These are phyloP conservation scores for Podarcis cretensis DNA, from an alignment of 2,113 vertebrate genomes.

Conservation along the genomic window DNA sequence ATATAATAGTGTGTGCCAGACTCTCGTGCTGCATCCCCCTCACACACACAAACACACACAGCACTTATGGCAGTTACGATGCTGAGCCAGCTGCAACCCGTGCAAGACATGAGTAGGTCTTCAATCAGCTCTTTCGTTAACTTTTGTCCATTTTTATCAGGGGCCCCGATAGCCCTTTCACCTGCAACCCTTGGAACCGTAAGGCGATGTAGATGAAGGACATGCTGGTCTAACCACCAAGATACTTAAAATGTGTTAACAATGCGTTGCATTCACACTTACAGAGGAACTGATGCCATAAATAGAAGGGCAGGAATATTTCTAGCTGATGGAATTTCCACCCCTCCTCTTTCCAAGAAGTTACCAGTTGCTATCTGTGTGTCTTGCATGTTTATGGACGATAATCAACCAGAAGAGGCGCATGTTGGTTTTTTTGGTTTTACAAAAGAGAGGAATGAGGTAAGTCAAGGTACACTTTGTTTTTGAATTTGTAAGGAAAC, in stretches of 20 bases:
- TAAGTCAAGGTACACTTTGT: background rate
- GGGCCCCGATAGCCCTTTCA: background rate
- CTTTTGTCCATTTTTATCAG: background rate
- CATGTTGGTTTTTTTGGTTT: background rate
- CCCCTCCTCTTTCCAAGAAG: background rate
- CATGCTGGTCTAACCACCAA: background rate
- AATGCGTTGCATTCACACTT: conserved; percentile 20
- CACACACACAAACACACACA: background rate
- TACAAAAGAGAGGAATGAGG: background rate
- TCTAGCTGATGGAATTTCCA: conserved; percentile 1
- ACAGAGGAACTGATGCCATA: conserved; percentile 8
- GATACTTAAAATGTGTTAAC: background rate
- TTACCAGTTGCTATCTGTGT: background rate
- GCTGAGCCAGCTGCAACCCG: background rate
- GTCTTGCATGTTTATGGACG: background rate
- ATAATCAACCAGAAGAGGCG: background rate
- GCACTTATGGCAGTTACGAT: background rate
- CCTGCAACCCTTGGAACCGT: background rate
- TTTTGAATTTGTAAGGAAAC: background rate
- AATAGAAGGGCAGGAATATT: conserved; percentile 27
- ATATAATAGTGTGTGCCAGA: background rate
- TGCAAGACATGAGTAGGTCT: background rate
- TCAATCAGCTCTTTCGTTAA: background rate
- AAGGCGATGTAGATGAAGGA: background rate
- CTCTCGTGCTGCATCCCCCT: background rate